phyloP scores from a whole-genome alignment of 2,113 vertebrate genomes.

The Megaceryle torquata region DNA sequence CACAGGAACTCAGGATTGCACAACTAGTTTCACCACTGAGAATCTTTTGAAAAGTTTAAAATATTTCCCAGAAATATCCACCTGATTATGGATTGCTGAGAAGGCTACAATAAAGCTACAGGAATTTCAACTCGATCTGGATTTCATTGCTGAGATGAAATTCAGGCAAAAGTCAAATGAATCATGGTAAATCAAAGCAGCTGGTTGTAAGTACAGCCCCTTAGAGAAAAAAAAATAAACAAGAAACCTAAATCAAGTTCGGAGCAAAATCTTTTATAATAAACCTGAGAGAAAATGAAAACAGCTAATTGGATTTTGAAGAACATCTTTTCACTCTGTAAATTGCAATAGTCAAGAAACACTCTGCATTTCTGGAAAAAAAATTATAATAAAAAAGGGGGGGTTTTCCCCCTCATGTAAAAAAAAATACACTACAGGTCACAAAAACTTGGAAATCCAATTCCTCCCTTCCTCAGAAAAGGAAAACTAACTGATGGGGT shows the following conservation, averaged over 20 bases:
- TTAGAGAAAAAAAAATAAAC: not conserved
- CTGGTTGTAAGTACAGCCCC: not conserved
- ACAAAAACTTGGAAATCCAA: not conserved
- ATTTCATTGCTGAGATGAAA: not conserved
- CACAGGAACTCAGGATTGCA: not conserved
- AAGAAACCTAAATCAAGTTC: not conserved
- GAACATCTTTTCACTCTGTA: not conserved
- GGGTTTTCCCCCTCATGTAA: not conserved
- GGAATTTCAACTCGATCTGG: constrained; percentile 29
- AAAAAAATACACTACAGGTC: not conserved
- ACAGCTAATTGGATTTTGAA: not conserved
- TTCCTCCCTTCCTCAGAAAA: not conserved
- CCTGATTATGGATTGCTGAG: not conserved
- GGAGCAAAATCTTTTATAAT: not conserved
- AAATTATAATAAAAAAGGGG: not conserved
- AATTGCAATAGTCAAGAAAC: not conserved
- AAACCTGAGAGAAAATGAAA: not conserved
- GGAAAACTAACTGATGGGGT: not conserved
- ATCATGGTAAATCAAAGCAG: constrained; percentile 37
- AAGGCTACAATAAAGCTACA: constrained; percentile 20
- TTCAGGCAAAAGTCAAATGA: constrained; percentile 30
- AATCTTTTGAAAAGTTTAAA: not conserved
- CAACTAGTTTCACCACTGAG: not conserved
- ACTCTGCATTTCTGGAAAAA: not conserved
- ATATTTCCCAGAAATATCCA: not conserved